Conservation (phyloP, 2,888 invertebrate genomes). For the Lissocephala sabroskyi region DNA sequence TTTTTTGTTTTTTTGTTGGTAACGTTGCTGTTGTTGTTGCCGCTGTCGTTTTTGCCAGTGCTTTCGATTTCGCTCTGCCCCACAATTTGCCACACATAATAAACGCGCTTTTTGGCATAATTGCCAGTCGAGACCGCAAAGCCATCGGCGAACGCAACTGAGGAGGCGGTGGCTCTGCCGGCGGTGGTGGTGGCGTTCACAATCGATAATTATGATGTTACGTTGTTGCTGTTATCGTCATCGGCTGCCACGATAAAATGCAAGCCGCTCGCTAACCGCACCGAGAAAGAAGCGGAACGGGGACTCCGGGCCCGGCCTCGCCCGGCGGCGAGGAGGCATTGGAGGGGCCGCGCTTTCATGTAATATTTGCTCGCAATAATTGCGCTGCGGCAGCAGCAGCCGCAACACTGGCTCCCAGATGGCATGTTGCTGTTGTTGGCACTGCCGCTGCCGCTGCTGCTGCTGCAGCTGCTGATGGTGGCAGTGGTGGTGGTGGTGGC, state of each 20-base stretch:
- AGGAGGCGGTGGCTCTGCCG: not conserved
- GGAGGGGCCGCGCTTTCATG: constrained; percentile 33
- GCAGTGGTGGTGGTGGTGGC: not conserved
- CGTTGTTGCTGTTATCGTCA: constrained; percentile 40
- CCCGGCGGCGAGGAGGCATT: too few relatives aligned
- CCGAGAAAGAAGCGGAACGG: not conserved
- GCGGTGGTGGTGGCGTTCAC: constrained; percentile 9
- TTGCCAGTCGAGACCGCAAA: constrained; percentile 25
- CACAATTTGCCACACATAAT: constrained; percentile 17
- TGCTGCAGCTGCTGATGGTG: too few relatives aligned
- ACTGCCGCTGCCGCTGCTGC: constrained; percentile 30
- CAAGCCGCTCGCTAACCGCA: constrained; percentile 22
- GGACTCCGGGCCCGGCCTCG: too few relatives aligned
- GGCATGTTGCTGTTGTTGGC: constrained; percentile 19
- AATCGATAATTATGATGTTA: constrained; percentile 58
- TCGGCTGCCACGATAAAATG: constrained; percentile 40
- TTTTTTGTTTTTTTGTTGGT: too few relatives aligned
- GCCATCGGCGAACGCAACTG: not conserved
- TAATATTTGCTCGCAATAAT: constrained; percentile 59
- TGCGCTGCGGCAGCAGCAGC: constrained; percentile 37
- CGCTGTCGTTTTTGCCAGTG: constrained; percentile 1
- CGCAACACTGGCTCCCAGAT: constrained; percentile 16
- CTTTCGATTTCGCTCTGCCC: constrained; percentile 10
- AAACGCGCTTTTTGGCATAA: constrained; percentile 60
- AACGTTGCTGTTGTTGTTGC: constrained; percentile 8